Conservation (phyloP, 2,113 vertebrate species). For the Thymallus thymallus region DNA sequence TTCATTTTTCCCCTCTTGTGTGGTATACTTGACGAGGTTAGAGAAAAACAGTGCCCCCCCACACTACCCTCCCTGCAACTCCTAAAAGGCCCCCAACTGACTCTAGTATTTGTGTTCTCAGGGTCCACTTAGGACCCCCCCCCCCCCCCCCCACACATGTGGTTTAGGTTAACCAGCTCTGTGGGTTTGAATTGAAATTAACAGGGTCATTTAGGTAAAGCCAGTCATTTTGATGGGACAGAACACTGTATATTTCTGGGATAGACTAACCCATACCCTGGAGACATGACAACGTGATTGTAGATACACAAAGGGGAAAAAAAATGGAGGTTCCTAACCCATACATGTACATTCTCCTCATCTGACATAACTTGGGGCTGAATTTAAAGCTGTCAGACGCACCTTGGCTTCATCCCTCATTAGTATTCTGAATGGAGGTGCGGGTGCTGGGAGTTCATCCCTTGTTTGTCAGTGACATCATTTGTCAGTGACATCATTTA, state of each 20-base stretch:
- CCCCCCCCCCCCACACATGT: background rate
- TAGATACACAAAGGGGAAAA: background rate
- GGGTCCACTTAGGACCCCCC: background rate
- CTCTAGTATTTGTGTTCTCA: background rate
- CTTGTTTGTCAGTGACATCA: slow-evolving; percentile 39
- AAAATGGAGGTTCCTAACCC: background rate
- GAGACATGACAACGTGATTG: background rate
- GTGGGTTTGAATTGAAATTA: background rate
- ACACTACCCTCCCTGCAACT: background rate
- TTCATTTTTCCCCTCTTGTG: background rate
- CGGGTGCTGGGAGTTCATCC: slow-evolving; percentile 13
- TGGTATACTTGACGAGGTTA: background rate
- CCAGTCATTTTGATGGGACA: no score
- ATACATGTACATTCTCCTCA: background rate
- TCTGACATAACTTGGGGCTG: background rate
- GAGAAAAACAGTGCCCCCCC: background rate
- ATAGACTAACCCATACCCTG: no score
- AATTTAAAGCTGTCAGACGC: slow-evolving; percentile 1
- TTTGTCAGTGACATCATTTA: slow-evolving; percentile 39
- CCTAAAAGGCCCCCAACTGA: background rate
- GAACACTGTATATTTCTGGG: no score
- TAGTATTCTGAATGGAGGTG: slow-evolving; percentile 15
- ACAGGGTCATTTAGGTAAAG: no score
- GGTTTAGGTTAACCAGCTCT: background rate
- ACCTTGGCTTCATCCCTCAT: slow-evolving; percentile 1